phyloP scores from a whole-genome alignment of 2,113 vertebrate species.

The Athene cunicularia region DNA sequence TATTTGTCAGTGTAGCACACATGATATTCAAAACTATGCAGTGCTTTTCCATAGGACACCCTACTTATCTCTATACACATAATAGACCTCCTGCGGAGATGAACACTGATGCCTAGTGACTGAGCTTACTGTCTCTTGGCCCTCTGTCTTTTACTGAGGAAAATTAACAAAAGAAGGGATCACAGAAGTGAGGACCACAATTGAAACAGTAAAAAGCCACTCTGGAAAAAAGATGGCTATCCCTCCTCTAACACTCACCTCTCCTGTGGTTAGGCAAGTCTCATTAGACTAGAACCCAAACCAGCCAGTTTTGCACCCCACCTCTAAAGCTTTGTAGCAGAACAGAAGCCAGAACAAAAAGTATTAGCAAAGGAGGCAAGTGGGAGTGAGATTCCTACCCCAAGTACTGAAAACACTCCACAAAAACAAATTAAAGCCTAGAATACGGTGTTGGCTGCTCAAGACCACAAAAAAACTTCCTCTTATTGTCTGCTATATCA shows the following conservation, averaged over 20 bases:
- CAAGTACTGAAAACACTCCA: background rate
- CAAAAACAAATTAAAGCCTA: background rate
- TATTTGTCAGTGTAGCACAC: background rate
- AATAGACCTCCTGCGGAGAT: conserved; percentile 7
- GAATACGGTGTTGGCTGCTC: background rate
- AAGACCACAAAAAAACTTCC: background rate
- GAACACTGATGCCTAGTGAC: background rate
- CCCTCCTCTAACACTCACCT: background rate
- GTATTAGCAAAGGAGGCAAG: background rate
- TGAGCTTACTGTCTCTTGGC: background rate
- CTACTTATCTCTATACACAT: background rate
- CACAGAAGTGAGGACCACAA: background rate
- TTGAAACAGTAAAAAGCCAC: background rate
- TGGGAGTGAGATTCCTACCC: background rate
- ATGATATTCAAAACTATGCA: background rate
- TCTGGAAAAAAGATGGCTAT: background rate
- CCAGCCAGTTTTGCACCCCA: background rate
- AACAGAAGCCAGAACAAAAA: background rate
- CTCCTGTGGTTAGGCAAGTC: background rate
- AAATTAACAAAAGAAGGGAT: conserved; percentile 32
- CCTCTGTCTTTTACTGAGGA: background rate
- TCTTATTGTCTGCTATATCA: background rate
- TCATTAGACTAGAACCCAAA: background rate
- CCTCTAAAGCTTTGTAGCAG: background rate
- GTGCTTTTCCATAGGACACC: background rate